These are phyloP conservation scores for Melieria crassipennis DNA, from an alignment of 2,888 invertebrate species.

Conservation along the genomic window DNA sequence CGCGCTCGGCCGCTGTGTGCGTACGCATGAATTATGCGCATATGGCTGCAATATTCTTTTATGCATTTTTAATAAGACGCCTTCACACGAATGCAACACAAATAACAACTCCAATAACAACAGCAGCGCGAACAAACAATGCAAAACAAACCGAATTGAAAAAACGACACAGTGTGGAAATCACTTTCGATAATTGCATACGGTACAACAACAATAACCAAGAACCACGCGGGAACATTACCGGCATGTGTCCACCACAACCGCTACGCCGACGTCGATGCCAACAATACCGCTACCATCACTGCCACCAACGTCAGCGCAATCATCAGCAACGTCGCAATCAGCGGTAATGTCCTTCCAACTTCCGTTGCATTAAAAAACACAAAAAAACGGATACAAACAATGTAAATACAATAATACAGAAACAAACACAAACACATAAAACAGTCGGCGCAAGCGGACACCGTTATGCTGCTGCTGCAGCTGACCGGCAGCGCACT, in stretches of 20 bases:
- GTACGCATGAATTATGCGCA: conserved; percentile 24
- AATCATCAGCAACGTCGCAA: background rate
- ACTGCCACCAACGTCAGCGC: background rate
- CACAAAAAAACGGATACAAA: conserved; percentile 16
- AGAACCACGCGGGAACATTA: background rate
- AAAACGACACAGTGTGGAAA: conserved; percentile 29
- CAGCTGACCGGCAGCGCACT: conserved; percentile 3
- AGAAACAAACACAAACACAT: conserved; percentile 5
- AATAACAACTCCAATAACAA: conserved; percentile 15
- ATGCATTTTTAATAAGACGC: conserved; percentile 52
- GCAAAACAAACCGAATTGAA: conserved; percentile 33
- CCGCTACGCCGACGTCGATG: conserved; percentile 22
- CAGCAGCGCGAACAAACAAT: conserved; percentile 10
- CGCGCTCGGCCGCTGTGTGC: conserved; percentile 18
- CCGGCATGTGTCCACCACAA: conserved; percentile 21
- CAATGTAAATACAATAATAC: conserved; percentile 26
- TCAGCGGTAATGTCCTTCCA: conserved; percentile 27
- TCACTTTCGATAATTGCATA: conserved; percentile 57
- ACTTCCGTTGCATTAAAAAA: conserved; percentile 33
- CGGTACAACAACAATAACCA: conserved; percentile 9
- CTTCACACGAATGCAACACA: conserved; percentile 34
- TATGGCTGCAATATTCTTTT: conserved; percentile 33
- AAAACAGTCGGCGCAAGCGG: background rate
- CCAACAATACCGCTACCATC: conserved; percentile 4
- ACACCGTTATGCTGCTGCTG: background rate